Percentiles rank a stretch among this genome's conserved stretches.
phyloP scores from a whole-genome alignment of 2,888 invertebrate genomes.

The Cosmorhoe ocellata region DNA sequence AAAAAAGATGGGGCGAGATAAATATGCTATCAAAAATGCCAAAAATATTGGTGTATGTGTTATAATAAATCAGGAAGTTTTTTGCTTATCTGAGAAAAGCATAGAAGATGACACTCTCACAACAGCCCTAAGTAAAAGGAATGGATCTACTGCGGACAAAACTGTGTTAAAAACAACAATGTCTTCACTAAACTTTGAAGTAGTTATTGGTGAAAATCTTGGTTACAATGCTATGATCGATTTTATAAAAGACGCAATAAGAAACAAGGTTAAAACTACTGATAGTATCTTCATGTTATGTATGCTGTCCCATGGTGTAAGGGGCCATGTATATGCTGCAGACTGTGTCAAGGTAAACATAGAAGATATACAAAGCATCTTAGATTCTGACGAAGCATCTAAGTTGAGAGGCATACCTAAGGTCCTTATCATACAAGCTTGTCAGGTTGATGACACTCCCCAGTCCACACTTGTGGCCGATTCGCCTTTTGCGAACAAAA shows the following conservation, averaged over 20 bases:
- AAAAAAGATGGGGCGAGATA: conserved; percentile 39
- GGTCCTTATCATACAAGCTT: conserved; percentile 70
- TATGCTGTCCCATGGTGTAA: conserved; percentile 71
- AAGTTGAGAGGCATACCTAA: conserved; percentile 64
- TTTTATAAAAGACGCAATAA: conserved; percentile 56
- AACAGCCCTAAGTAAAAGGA: conserved; percentile 46
- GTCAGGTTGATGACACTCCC: conserved; percentile 58
- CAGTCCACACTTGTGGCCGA: conserved; percentile 54
- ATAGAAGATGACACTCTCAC: conserved; percentile 44
- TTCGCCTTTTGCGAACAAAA: conserved; percentile 35
- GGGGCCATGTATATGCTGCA: conserved; percentile 68
- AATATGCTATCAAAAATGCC: conserved; percentile 61
- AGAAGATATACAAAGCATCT: conserved; percentile 61
- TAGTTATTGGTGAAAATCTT: conserved; percentile 56
- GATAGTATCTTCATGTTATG: conserved; percentile 73
- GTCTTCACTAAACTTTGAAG: conserved; percentile 61
- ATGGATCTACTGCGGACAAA: conserved; percentile 62
- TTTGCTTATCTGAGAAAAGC: conserved; percentile 63
- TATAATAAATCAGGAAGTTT: conserved; percentile 71
- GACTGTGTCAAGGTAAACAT: conserved; percentile 69
- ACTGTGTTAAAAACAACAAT: conserved; percentile 56
- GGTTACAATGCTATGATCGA: conserved; percentile 54
- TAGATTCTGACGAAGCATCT: conserved; percentile 59
- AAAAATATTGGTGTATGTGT: conserved; percentile 65
- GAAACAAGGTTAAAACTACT: conserved; percentile 47